Conservation (phyloP, 92 coral and sea anemone genomes). For the Galaxea fascicularis region DNA sequence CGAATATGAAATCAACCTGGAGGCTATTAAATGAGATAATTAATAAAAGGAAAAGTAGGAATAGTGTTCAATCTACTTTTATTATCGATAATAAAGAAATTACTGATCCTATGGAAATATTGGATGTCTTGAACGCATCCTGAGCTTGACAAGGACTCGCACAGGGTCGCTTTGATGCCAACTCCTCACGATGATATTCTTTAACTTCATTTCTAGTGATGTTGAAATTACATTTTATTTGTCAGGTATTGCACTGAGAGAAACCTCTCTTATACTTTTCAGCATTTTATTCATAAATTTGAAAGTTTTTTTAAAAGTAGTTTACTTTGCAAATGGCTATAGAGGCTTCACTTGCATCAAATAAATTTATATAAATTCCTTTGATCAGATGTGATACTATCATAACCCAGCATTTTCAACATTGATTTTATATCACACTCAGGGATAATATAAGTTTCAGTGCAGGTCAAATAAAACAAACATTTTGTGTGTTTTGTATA, state of each 20-base stretch:
- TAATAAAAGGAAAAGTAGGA: too few relatives aligned
- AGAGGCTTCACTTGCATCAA: neutral
- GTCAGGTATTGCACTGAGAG: conserved; percentile 4
- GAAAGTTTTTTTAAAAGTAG: neutral
- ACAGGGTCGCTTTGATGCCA: neutral
- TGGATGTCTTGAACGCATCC: neutral
- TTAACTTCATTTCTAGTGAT: neutral
- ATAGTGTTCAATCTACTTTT: too few relatives aligned
- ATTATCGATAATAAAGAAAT: too few relatives aligned
- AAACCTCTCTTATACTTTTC: neutral
- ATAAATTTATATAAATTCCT: neutral
- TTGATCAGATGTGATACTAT: neutral
- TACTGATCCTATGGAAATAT: too few relatives aligned
- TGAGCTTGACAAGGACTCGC: conserved; percentile 6
- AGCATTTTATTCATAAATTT: conserved; percentile 4
- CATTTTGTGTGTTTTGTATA: conserved; percentile 7
- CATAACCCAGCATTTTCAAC: conserved; percentile 3
- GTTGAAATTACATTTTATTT: conserved; percentile 8
- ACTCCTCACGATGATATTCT: neutral
- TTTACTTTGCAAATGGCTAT: too few relatives aligned
- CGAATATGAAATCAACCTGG: too few relatives aligned
- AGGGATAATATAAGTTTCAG: neutral
- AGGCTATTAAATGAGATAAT: too few relatives aligned
- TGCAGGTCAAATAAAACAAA: conserved; percentile 17
- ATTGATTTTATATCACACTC: neutral